Percentiles rank a stretch among this genome's conserved stretches.
phyloP scores from a whole-genome alignment of 2,797 vertebrate genomes.

The Naso thynnoides region DNA sequence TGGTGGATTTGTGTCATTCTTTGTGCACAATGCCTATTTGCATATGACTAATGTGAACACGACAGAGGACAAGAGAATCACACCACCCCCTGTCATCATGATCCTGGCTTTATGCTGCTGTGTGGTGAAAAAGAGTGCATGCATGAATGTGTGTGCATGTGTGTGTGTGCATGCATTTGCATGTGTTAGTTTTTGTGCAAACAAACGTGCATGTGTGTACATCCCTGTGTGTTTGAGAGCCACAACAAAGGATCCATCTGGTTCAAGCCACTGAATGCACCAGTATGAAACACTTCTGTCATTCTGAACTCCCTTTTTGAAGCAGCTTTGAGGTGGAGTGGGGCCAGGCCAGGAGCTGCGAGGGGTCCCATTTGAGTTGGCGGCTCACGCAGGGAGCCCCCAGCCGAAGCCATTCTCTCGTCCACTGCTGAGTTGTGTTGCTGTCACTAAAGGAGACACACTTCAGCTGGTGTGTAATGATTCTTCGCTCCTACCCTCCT shows the following conservation, averaged over 20 bases:
- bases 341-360: slow-evolving; percentile 49
- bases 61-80: slow-evolving; percentile 78
- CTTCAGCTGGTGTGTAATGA: slow-evolving; percentile 50
- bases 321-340: slow-evolving; percentile 63
- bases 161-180: slow-evolving; percentile 25
- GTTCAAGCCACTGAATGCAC: slow-evolving; percentile 60
- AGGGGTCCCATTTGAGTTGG: slow-evolving; percentile 56
- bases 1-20: slow-evolving; percentile 82
- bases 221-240: slow-evolving; percentile 49
- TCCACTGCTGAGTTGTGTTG: slow-evolving; percentile 26
- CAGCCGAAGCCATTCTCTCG: slow-evolving; percentile 38
- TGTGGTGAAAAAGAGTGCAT: slow-evolving; percentile 42
- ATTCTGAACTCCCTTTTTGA: slow-evolving; percentile 56
- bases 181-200: slow-evolving; percentile 39
- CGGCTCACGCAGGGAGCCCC: slow-evolving; percentile 38
- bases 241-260: slow-evolving; percentile 81
- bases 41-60: slow-evolving; percentile 83
- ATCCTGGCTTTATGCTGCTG: slow-evolving; percentile 70
- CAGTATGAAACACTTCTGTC: slow-evolving; percentile 68
- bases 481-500: slow-evolving; percentile 35
- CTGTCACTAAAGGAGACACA: slow-evolving; percentile 31
- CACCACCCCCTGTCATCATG: slow-evolving; percentile 66
- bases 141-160: slow-evolving; percentile 2
- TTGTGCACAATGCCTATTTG: slow-evolving; percentile 77
- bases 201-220: slow-evolving; percentile 24